These are phyloP conservation scores for Neogale vison DNA, from an alignment of 2,113 vertebrate species.

Conservation along the genomic window DNA sequence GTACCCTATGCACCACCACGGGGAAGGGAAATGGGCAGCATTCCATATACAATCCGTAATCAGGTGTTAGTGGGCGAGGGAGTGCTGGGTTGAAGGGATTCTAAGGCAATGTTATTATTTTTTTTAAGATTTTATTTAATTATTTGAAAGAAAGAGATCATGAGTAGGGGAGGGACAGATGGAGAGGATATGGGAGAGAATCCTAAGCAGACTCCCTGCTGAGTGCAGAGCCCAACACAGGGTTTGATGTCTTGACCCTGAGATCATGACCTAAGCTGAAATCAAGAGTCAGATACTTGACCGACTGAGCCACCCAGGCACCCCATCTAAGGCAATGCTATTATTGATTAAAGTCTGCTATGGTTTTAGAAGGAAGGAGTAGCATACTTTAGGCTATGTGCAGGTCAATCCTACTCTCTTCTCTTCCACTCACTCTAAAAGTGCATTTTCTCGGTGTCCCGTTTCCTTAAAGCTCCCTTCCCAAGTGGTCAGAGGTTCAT, in stretches of 20 bases:
- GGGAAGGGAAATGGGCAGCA: background rate
- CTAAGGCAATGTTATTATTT: background rate
- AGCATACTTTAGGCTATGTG: accelerated
- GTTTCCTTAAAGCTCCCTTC: background rate
- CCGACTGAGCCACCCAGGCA: background rate
- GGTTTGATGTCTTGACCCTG: background rate
- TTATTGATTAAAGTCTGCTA: background rate
- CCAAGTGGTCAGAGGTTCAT: background rate
- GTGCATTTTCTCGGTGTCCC: no score
- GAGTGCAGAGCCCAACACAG: background rate
- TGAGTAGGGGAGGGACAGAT: background rate
- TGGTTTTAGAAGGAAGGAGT: background rate
- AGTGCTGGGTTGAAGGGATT: background rate
- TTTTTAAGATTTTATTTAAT: background rate
- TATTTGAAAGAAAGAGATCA: background rate
- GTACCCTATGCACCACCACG: background rate
- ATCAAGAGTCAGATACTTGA: background rate
- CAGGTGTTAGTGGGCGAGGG: background rate
- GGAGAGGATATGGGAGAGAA: background rate
- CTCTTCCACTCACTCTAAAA: background rate
- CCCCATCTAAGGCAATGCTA: background rate
- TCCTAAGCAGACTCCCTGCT: background rate
- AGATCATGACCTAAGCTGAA: background rate
- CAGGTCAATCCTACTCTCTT: background rate
- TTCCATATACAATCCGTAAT: background rate